Conservation (phyloP, 2,888 invertebrate species). For the Cristatella mucedo region DNA sequence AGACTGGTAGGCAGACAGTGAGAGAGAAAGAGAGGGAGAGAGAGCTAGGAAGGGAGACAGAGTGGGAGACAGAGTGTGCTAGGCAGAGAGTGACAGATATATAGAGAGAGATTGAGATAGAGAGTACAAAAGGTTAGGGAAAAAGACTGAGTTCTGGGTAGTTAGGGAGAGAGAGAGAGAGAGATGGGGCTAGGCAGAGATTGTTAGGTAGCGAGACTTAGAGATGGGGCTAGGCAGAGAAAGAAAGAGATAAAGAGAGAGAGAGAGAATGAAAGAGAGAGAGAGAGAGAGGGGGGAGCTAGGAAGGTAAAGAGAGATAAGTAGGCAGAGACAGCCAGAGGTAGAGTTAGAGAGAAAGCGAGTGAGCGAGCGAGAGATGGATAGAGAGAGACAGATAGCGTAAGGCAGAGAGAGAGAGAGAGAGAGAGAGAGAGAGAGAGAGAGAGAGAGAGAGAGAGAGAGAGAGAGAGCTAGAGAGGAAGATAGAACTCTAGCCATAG, state of each 20-base stretch:
- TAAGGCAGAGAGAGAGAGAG: neutral
- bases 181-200: conserved; percentile 2
- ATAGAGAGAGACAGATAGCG: conserved; percentile 2
- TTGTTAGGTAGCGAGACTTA: conserved; percentile 8
- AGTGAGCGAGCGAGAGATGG: conserved; percentile 6
- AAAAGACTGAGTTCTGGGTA: neutral
- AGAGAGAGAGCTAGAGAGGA: conserved; percentile 11
- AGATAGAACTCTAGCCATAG: conserved; percentile 8
- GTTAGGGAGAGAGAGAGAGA: too few species aligned
- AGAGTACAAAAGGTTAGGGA: too few species aligned
- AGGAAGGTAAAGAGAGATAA: conserved; percentile 4
- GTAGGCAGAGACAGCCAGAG: conserved; percentile 1
- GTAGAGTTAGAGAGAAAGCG: too few species aligned
- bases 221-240: conserved; percentile 10
- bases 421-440: neutral
- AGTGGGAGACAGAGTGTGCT: conserved; percentile 1
- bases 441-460: conserved; percentile 4
- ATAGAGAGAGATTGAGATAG: neutral
- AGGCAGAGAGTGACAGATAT: conserved; percentile 2
- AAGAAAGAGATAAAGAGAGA: conserved; percentile 11
- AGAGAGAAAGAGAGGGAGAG: neutral
- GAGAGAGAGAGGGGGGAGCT: conserved; percentile 5
- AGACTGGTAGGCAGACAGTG: neutral
- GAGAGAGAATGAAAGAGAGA: conserved; percentile 8
- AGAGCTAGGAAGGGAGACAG: neutral